phyloP scores from a whole-genome alignment of 2,888 invertebrate genomes.

The Drosophila basisetae region DNA sequence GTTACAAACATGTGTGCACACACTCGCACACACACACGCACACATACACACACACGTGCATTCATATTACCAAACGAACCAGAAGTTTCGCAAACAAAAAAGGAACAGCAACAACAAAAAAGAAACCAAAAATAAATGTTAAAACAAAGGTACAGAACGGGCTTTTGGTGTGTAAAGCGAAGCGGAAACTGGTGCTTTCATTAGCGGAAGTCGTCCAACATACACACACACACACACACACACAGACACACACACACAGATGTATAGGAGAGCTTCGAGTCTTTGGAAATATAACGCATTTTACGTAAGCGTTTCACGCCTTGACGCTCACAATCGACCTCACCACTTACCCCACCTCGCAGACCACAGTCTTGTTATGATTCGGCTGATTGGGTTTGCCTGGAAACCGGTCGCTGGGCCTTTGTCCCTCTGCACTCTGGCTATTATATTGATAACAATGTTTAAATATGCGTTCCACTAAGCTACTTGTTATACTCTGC shows the following conservation, averaged over 20 bases:
- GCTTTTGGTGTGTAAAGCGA: conserved; percentile 24
- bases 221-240: not conserved
- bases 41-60: not conserved
- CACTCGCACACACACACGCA: not conserved
- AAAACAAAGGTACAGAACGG: conserved; percentile 16
- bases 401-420: not conserved
- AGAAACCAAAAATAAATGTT: conserved; percentile 8
- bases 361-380: conserved; percentile 2
- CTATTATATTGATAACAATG: conserved; percentile 64
- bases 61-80: conserved; percentile 14
- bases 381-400: conserved; percentile 31
- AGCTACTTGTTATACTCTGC: conserved; percentile 30
- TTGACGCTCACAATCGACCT: conserved; percentile 12
- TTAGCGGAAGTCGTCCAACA: conserved; percentile 44
- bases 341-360: not conserved
- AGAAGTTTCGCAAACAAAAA: conserved; percentile 15
- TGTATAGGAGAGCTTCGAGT: conserved; percentile 4
- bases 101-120: conserved; percentile 1
- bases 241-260: not conserved
- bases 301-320: conserved; percentile 39
- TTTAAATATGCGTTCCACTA: conserved; percentile 63
- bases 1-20: not conserved
- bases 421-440: conserved; percentile 7
- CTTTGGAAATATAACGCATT: conserved; percentile 25
- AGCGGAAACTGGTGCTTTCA: conserved; percentile 63